A percentile compares a stretch with the other conserved stretches of the same genome.
phyloP scores from a whole-genome alignment of 1,140 invertebrate genomes.

The Drosophila nebulosa region DNA sequence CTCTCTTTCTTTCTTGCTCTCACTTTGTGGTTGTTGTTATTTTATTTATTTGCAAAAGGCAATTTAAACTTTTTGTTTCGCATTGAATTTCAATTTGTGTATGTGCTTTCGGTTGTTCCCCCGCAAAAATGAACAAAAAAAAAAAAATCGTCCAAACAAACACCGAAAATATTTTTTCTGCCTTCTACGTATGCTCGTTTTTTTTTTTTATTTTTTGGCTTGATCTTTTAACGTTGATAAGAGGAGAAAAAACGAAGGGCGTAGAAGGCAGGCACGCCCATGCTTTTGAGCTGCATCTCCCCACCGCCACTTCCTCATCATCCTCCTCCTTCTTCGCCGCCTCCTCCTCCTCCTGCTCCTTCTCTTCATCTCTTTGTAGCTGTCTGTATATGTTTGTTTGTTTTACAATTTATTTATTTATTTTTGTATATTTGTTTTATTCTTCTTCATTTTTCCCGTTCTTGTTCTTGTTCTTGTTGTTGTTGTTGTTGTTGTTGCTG shows the following conservation, averaged over 20 bases:
- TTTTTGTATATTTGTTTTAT: slow-evolving; percentile 14
- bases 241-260: not conserved
- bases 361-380: not conserved
- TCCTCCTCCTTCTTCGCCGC: not conserved
- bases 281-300: not conserved
- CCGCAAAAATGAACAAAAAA: slow-evolving; percentile 49
- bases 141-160: slow-evolving; percentile 2
- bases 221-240: slow-evolving; percentile 3
- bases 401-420: slow-evolving; percentile 13
- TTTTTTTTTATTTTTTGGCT: not conserved
- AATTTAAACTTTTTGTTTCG: slow-evolving; percentile 68
- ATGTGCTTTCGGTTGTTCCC: slow-evolving; percentile 14
- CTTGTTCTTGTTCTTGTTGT: no score
- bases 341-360: not conserved
- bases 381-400: slow-evolving; percentile 14
- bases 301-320: not conserved
- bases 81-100: slow-evolving; percentile 80
- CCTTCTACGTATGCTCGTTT: slow-evolving; percentile 14
- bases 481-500: slow-evolving; percentile 26
- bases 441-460: slow-evolving; percentile 68
- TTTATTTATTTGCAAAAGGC: slow-evolving; percentile 76
- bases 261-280: not conserved
- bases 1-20: slow-evolving; percentile 12
- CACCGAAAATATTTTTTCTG: not conserved
- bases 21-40: slow-evolving; percentile 21